Conservation (phyloP, 2,113 vertebrate genomes). For the Saimiri boliviensis region DNA sequence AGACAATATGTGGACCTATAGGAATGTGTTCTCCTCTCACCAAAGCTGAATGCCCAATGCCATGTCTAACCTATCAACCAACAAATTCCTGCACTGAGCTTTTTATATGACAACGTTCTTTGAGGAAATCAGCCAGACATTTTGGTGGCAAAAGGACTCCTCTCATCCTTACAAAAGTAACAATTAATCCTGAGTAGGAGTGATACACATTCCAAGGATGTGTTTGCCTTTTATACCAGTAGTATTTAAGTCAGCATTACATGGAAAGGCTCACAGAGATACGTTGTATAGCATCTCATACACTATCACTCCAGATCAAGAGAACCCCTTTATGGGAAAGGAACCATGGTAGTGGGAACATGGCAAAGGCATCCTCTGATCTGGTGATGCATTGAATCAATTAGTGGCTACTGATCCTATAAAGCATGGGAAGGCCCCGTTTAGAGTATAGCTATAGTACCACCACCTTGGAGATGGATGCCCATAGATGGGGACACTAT, state of each 20-base stretch:
- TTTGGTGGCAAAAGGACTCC: neutral
- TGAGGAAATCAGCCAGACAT: neutral
- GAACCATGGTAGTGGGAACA: neutral
- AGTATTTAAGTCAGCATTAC: neutral
- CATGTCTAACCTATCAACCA: neutral
- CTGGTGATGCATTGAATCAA: neutral
- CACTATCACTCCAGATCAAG: neutral
- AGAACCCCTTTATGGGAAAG: neutral
- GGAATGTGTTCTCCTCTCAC: neutral
- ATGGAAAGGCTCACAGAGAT: neutral
- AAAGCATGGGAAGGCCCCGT: neutral
- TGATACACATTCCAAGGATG: neutral
- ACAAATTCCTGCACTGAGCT: neutral
- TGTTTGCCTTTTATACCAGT: neutral
- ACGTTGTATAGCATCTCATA: neutral
- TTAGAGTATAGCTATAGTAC: neutral
- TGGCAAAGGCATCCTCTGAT: neutral
- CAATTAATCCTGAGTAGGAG: neutral
- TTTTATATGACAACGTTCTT: neutral
- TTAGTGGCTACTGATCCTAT: neutral
- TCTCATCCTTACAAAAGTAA: neutral
- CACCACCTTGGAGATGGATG: neutral
- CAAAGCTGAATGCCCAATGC: neutral
- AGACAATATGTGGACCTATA: neutral
- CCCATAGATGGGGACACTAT: neutral